Percentiles rank a stretch among this genome's conserved stretches.
Evolutionary conservation across 23 tunicate genomes (phyloP).

Genomic region (Botrylloides violaceus): DNA sequence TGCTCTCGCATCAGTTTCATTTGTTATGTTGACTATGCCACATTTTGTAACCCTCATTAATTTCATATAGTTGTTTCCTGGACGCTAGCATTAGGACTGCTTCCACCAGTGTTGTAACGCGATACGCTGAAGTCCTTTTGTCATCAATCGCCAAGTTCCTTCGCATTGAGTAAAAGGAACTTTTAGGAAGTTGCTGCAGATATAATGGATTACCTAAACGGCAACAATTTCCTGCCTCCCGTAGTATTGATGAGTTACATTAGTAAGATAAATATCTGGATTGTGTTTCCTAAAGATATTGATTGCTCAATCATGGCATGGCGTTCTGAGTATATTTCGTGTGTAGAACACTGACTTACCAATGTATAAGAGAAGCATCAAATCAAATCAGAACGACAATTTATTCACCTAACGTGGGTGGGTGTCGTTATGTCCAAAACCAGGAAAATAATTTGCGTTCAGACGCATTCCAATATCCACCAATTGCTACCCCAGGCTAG

Average conservation of each 20-base stretch:
- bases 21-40: too few species aligned
- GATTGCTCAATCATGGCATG: too few species aligned
- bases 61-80: background rate
- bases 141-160: slow-evolving; percentile 3
- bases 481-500: too few species aligned
- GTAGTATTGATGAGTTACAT: background rate
- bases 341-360: too few species aligned
- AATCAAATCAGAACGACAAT: too few species aligned
- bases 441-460: too few species aligned
- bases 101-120: background rate
- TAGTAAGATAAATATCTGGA: slow-evolving; percentile 1
- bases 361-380: too few species aligned
- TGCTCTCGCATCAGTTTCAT: too few species aligned
- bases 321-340: too few species aligned
- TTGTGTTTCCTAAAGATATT: background rate
- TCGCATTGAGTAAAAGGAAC: background rate
- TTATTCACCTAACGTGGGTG: too few species aligned
- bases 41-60: background rate
- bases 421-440: too few species aligned
- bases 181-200: background rate
- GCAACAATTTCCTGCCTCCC: background rate
- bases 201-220: background rate
- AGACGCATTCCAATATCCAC: too few species aligned
- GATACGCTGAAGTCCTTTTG: background rate
- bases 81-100: background rate